These are phyloP conservation scores for Forbesichthys agassizii DNA, from an alignment of 2,113 vertebrate genomes.

Conservation along the genomic window DNA sequence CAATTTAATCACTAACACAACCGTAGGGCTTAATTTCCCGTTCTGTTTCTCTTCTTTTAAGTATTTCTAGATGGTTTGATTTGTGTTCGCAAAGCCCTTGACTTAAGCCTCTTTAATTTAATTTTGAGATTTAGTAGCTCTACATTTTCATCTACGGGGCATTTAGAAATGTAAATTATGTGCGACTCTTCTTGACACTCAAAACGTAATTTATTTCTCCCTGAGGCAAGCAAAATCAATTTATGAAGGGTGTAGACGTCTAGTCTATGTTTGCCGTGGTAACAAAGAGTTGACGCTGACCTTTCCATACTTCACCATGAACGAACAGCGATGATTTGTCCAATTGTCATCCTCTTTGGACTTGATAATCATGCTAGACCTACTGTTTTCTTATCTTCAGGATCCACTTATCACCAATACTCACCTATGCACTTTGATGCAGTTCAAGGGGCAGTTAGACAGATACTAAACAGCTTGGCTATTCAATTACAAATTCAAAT, in stretches of 20 bases:
- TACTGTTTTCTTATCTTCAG: slow-evolving; percentile 4
- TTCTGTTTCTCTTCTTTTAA: too few species aligned
- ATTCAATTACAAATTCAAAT: too few species aligned
- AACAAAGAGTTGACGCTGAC: slow-evolving; percentile 33
- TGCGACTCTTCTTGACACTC: slow-evolving; percentile 17
- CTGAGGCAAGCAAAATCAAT: neutral
- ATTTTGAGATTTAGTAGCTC: neutral
- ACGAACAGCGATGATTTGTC: slow-evolving; percentile 20
- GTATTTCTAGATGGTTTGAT: slow-evolving; percentile 1
- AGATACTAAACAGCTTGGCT: neutral
- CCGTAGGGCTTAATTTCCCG: too few species aligned
- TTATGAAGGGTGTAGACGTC: slow-evolving; percentile 24
- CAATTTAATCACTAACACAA: neutral
- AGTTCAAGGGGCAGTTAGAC: neutral
- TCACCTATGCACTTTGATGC: slow-evolving; percentile 20
- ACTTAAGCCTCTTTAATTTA: neutral
- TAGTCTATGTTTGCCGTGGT: slow-evolving; percentile 48
- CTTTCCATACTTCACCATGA: slow-evolving; percentile 29
- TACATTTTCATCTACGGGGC: slow-evolving; percentile 2
- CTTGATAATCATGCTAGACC: slow-evolving; percentile 9
- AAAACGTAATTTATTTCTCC: slow-evolving; percentile 11
- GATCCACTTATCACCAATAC: slow-evolving; percentile 19
- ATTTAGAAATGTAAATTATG: slow-evolving; percentile 14
- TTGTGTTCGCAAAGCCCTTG: slow-evolving; percentile 32
- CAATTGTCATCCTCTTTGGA: neutral